Percentiles rank a stretch among this genome's conserved stretches.
Evolutionary conservation across 2,797 vertebrate genomes (phyloP).

Genomic region (Intellagama lesueurii): DNA sequence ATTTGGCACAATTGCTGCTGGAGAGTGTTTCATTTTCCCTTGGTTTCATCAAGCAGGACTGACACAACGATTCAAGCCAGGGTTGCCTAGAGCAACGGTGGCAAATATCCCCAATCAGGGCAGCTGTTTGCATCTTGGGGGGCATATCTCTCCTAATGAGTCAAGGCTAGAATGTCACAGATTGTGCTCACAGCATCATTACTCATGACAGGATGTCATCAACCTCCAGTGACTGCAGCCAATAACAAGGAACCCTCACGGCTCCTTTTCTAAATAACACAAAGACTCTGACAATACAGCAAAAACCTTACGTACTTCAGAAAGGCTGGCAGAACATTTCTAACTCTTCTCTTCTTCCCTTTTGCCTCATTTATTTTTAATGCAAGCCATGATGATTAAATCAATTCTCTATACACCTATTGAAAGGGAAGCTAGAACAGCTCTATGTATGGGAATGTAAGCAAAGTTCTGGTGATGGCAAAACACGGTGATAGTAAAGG

Average conservation of each 20-base stretch:
- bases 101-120: neutral
- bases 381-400: slow-evolving; percentile 54
- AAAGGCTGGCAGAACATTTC: slow-evolving; percentile 22
- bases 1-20: accelerated
- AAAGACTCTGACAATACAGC: accelerated
- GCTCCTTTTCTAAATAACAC: neutral
- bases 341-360: neutral
- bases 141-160: accelerated
- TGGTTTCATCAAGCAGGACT: accelerated
- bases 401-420: slow-evolving; percentile 17
- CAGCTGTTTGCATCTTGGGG: accelerated
- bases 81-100: accelerated
- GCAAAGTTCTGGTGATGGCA: slow-evolving; percentile 10
- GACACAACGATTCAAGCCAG: neutral
- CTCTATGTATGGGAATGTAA: neutral
- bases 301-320: neutral
- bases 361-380: slow-evolving; percentile 38
- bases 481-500: neutral
- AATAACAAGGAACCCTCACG: neutral
- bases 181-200: accelerated
- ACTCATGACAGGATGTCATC: neutral
- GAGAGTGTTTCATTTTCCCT: neutral
- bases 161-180: neutral
- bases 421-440: slow-evolving; percentile 6
- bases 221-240: accelerated